Conservation (phyloP, 92 coral and sea anemone species). For the Epizoanthus ramosus region DNA sequence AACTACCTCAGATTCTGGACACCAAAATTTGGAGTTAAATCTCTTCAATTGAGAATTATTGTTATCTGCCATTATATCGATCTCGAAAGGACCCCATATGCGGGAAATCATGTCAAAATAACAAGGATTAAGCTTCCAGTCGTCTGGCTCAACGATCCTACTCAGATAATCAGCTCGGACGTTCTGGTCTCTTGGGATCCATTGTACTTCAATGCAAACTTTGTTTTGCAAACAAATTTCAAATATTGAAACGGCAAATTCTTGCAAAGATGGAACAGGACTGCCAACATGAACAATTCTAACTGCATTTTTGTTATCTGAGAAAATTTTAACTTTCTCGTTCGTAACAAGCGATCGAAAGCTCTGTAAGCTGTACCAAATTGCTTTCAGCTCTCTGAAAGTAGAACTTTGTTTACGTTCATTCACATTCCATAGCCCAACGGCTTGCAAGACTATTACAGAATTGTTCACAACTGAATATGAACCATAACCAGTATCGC, state of each 20-base stretch:
- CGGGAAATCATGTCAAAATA: too few relatives aligned
- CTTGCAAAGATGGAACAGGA: background rate
- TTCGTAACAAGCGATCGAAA: background rate
- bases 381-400: too few relatives aligned
- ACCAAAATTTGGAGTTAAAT: too few relatives aligned
- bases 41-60: too few relatives aligned
- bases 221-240: background rate
- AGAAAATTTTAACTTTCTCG: background rate
- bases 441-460: background rate
- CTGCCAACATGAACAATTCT: background rate
- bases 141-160: too few relatives aligned
- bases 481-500: background rate
- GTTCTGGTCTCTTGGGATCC: too few relatives aligned
- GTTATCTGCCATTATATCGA: too few relatives aligned
- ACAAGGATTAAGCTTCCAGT: too few relatives aligned
- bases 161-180: too few relatives aligned
- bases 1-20: too few relatives aligned
- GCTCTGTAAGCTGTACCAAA: background rate
- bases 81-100: too few relatives aligned
- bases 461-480: background rate
- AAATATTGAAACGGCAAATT: background rate
- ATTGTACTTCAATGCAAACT: too few relatives aligned
- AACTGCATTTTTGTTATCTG: background rate
- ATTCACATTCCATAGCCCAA: background rate
- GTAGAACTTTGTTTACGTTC: background rate